Evolutionary conservation across 1,140 invertebrate genomes (phyloP).

Genomic region (Drosophila novamexicana): DNA sequence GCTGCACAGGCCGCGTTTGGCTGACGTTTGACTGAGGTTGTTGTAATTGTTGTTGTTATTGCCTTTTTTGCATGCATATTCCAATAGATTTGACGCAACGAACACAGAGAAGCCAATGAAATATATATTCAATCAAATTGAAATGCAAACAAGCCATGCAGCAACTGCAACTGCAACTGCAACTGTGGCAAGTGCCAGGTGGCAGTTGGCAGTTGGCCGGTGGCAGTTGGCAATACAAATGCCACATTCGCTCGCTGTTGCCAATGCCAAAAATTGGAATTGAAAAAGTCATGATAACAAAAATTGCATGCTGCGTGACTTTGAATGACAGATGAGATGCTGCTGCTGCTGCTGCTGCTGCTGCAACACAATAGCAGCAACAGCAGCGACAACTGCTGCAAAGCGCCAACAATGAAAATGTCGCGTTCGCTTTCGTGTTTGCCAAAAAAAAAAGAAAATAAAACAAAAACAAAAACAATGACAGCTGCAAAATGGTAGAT

Average conservation of each 20-base stretch:
- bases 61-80: slow-evolving; percentile 57
- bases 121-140: slow-evolving; percentile 82
- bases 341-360: slow-evolving; percentile 39
- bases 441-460: slow-evolving; percentile 48
- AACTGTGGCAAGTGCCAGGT: neutral
- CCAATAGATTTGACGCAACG: slow-evolving; percentile 59
- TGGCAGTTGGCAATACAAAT: slow-evolving; percentile 16
- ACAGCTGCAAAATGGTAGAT: slow-evolving; percentile 73
- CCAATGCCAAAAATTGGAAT: slow-evolving; percentile 65
- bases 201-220: slow-evolving; percentile 9
- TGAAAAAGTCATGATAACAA: slow-evolving; percentile 77
- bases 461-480: slow-evolving; percentile 50
- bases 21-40: slow-evolving; percentile 71
- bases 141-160: slow-evolving; percentile 70
- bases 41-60: slow-evolving; percentile 29
- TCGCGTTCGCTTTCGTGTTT: slow-evolving; percentile 63
- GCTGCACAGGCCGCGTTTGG: slow-evolving; percentile 73
- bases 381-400: slow-evolving; percentile 40
- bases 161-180: slow-evolving; percentile 2
- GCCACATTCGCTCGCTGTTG: slow-evolving; percentile 13
- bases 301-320: slow-evolving; percentile 75
- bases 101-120: slow-evolving; percentile 55
- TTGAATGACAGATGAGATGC: slow-evolving; percentile 79
- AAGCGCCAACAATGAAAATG: slow-evolving; percentile 77
- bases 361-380: slow-evolving; percentile 25